Evolutionary conservation across 2,888 invertebrate species (phyloP).

Genomic region (Trypoxylon attenuatum): DNA sequence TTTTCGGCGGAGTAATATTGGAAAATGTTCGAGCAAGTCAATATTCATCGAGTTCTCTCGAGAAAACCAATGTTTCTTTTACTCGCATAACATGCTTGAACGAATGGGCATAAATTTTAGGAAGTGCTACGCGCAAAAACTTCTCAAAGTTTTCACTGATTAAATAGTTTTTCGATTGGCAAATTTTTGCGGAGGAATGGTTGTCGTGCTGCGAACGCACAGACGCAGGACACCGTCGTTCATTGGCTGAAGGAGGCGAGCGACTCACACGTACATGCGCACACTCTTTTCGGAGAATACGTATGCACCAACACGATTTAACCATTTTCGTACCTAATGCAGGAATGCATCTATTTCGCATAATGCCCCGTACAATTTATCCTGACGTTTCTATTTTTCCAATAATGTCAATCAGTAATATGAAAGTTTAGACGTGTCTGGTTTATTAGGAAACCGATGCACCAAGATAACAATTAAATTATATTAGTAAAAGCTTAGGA

Average conservation of each 20-base stretch:
- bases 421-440: too few species aligned
- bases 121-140: background rate
- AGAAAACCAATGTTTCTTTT: slow-evolving; percentile 11
- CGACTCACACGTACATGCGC: slow-evolving; percentile 49
- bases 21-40: slow-evolving; percentile 34
- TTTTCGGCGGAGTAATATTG: slow-evolving; percentile 63
- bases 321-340: slow-evolving; percentile 54
- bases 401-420: too few species aligned
- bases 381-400: too few species aligned
- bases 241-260: slow-evolving; percentile 57
- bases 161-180: slow-evolving; percentile 3
- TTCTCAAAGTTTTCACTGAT: slow-evolving; percentile 13
- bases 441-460: too few species aligned
- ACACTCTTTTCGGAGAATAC: slow-evolving; percentile 47
- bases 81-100: background rate
- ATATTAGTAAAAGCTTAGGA: too few species aligned
- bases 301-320: slow-evolving; percentile 44
- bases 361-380: slow-evolving; percentile 11
- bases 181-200: slow-evolving; percentile 56
- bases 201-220: slow-evolving; percentile 51
- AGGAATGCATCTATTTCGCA: slow-evolving; percentile 42
- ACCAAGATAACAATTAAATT: too few species aligned
- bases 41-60: slow-evolving; percentile 30
- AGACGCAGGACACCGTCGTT: slow-evolving; percentile 44
- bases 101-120: slow-evolving; percentile 21